Percentiles rank a stretch among this genome's conserved stretches.
phyloP scores from a whole-genome alignment of 2,888 invertebrate genomes.

The Drosophila gaucha region DNA sequence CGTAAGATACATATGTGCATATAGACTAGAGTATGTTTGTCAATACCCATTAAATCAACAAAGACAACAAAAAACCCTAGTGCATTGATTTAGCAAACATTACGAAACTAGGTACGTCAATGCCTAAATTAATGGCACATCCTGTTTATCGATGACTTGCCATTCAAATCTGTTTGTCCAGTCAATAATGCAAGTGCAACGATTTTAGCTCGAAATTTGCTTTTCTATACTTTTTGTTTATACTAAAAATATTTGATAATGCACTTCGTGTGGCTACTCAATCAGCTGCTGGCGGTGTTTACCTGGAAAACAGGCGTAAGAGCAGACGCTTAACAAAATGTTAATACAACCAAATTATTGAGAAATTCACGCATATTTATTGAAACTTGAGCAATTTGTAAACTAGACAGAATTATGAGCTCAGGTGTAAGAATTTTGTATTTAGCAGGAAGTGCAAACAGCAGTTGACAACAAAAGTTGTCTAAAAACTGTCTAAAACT shows the following conservation, averaged over 20 bases:
- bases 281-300: slow-evolving; percentile 42
- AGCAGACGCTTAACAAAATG: slow-evolving; percentile 20
- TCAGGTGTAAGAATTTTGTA: not conserved
- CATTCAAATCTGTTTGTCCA: slow-evolving; percentile 47
- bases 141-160: slow-evolving; percentile 56
- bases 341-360: slow-evolving; percentile 13
- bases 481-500: not conserved
- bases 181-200: slow-evolving; percentile 39
- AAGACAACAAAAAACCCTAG: not conserved
- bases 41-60: not conserved
- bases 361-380: not conserved
- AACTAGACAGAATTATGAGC: slow-evolving; percentile 1
- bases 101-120: slow-evolving; percentile 53
- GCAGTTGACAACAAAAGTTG: not conserved
- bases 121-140: slow-evolving; percentile 56
- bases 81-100: slow-evolving; percentile 23
- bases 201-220: slow-evolving; percentile 17
- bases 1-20: slow-evolving; percentile 36
- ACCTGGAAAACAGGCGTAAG: slow-evolving; percentile 15
- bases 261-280: slow-evolving; percentile 30
- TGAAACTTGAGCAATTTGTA: slow-evolving; percentile 18
- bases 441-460: not conserved
- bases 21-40: not conserved
- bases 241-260: slow-evolving; percentile 42
- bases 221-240: slow-evolving; percentile 11